A percentile compares a stretch with the other conserved stretches of the same genome.
phyloP scores from a whole-genome alignment of 2,888 invertebrate genomes.

The Leptinotarsa rubiginosa region DNA sequence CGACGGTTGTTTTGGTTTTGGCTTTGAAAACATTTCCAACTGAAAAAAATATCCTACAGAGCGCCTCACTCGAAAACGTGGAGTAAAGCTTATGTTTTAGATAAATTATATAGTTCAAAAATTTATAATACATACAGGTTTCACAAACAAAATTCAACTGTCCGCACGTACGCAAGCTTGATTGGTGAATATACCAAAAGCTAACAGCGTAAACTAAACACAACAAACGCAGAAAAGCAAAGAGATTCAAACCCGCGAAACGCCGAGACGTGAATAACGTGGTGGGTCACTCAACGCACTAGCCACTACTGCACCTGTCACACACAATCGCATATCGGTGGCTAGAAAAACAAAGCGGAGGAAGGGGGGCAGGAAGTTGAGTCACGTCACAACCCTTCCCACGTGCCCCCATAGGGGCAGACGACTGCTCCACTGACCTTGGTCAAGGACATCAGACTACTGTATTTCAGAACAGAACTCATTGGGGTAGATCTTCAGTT shows the following conservation, averaged over 20 bases:
- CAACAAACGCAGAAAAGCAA: slow-evolving; percentile 12
- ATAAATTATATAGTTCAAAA: too few relatives aligned
- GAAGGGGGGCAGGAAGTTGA: too few relatives aligned
- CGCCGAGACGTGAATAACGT: slow-evolving; percentile 11
- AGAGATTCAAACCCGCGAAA: slow-evolving; percentile 10
- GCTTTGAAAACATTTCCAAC: neutral
- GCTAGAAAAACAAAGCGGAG: too few relatives aligned
- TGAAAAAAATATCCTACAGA: neutral
- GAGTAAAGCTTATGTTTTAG: neutral
- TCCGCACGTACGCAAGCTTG: slow-evolving; percentile 6
- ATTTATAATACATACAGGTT: too few relatives aligned
- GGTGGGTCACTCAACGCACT: neutral
- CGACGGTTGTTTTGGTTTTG: neutral
- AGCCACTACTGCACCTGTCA: too few relatives aligned
- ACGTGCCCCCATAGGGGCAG: too few relatives aligned
- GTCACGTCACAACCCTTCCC: too few relatives aligned
- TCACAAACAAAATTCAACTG: slow-evolving; percentile 7
- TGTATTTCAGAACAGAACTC: too few relatives aligned
- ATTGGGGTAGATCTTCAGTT: too few relatives aligned
- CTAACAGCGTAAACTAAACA: slow-evolving; percentile 15
- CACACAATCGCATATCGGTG: too few relatives aligned
- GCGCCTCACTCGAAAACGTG: neutral
- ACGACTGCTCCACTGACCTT: too few relatives aligned
- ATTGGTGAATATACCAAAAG: slow-evolving; percentile 17
- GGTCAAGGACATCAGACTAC: too few relatives aligned